Evolutionary conservation across 2,888 invertebrate genomes (phyloP).

Genomic region (Callinectes sapidus): DNA sequence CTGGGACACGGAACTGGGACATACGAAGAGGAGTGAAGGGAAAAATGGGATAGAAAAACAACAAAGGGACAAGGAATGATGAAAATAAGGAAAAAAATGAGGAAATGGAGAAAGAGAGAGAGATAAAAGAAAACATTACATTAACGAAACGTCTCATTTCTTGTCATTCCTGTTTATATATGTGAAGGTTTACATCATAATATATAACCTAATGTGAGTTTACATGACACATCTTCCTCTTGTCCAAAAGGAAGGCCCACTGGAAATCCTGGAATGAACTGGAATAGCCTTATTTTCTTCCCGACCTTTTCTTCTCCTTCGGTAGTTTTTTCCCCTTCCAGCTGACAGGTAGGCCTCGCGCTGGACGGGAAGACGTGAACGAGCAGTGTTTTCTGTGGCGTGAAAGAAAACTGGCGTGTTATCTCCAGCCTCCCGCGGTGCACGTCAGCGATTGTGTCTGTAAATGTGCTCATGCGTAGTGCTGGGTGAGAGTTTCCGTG

Average conservation of each 20-base stretch:
- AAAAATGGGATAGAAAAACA: no score
- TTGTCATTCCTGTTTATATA: neutral
- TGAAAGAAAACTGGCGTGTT: constrained; percentile 12
- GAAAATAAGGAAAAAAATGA: neutral
- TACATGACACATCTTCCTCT: neutral
- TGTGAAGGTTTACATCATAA: neutral
- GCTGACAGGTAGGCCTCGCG: neutral
- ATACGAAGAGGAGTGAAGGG: no score
- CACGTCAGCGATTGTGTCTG: constrained; percentile 11
- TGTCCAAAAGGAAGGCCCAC: no score
- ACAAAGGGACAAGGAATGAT: neutral
- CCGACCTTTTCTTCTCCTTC: neutral
- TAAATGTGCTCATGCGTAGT: neutral
- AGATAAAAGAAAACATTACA: neutral
- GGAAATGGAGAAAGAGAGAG: neutral
- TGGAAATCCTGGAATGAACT: neutral
- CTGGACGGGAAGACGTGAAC: neutral
- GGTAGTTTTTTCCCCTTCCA: neutral
- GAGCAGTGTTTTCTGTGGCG: neutral
- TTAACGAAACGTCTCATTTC: neutral
- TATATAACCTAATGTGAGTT: neutral
- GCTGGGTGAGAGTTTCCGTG: neutral
- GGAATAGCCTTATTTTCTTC: neutral
- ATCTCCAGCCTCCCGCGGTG: neutral
- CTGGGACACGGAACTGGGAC: neutral